Evolutionary conservation across 2,888 invertebrate genomes (phyloP), one percentile per base, ranked within the genome.

Genomic region (Drosophila meridionalis): DNA sequence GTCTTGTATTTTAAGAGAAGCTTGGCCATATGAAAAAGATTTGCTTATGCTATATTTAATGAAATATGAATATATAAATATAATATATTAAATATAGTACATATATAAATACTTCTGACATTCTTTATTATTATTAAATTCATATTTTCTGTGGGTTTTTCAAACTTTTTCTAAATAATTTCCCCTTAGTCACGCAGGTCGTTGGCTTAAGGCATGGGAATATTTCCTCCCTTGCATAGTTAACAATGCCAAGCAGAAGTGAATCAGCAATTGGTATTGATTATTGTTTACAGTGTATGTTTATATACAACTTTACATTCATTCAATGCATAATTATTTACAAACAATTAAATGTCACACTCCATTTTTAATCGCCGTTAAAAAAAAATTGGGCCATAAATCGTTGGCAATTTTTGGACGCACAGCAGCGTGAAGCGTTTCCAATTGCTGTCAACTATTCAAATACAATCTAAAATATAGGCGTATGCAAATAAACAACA

Each of bases 401-500:
- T 75, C 34, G 53, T 50, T 20, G 9, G 12, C 59, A 52, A 79
- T 77, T 70, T 66, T 9, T 3, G 2, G 6, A 57, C 11, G 20
- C 57, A 61, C 11, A 40, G 38, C 48, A 55, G 38, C 62, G 76
- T 76, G 66, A 75, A 66, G 65, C 62, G 47, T 69, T 52, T 28
- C 40, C 48, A 79, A 70, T 63, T 58, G 43, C 71, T 58, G 63
- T 55, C 66, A 65, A 34, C 43, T 47, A 28, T 43, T 38, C 30
- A 14, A 26, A 36, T 38, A 8, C 40, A 30, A 20, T 52, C 34
- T 53, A 55, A 72, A 26, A 42, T 26, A 32, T 47, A 4, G 20
- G 42, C 4, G 47, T 50, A 79, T 75, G 80, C 66, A 67, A 71
- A 71, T 43, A 4, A 38, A 42, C 34, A 65, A 53, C 34, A 66